Evolutionary conservation across 1,140 invertebrate species (phyloP).

Genomic region (Drosophila ercepeae): DNA sequence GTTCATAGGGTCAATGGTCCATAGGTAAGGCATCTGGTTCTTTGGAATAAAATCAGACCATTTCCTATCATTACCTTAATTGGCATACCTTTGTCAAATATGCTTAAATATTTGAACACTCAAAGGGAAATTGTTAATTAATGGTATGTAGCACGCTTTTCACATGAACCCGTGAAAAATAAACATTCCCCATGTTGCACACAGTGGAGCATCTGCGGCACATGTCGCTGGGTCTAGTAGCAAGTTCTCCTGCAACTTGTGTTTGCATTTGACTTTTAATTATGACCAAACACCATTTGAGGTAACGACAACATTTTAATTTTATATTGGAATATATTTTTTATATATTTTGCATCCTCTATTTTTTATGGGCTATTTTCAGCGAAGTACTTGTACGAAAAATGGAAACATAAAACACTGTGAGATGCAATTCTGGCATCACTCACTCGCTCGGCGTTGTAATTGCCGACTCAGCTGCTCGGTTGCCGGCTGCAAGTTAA

Average conservation of each 20-base stretch:
- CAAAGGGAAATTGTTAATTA: conserved; percentile 40
- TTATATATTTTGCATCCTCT: not conserved
- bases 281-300: not conserved
- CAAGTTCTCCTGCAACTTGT: not conserved
- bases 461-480: conserved; percentile 42
- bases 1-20: not conserved
- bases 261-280: not conserved
- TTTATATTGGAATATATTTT: not conserved
- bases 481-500: conserved; percentile 58
- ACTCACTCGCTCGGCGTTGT: conserved; percentile 16
- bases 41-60: conserved; percentile 18
- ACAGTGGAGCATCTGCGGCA: not conserved
- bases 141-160: conserved; percentile 73
- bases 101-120: conserved; percentile 69
- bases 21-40: not conserved
- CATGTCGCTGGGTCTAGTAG: not conserved
- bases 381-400: not conserved
- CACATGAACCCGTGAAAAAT: conserved; percentile 65
- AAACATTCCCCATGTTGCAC: not conserved
- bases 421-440: not conserved
- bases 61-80: conserved; percentile 16
- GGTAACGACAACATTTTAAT: not conserved
- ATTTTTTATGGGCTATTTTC: not conserved
- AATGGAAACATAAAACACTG: not conserved
- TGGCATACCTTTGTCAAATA: conserved; percentile 45